Conservation (phyloP, 2,888 invertebrate species). For the Conus canariensis region DNA sequence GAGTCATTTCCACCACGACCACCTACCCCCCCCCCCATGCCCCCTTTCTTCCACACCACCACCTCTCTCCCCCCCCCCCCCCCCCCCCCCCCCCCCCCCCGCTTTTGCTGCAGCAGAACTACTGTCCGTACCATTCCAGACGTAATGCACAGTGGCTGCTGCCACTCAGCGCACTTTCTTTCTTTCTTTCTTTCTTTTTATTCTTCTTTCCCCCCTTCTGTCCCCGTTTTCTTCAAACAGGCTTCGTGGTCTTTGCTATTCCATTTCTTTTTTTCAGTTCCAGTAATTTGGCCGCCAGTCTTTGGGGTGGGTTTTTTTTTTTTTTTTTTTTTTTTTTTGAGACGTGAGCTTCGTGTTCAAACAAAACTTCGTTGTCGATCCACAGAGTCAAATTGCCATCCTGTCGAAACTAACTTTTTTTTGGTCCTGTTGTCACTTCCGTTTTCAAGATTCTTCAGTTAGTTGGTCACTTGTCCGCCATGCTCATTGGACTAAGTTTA, state of each 20-base stretch:
- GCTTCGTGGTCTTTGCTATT: neutral
- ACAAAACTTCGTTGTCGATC: neutral
- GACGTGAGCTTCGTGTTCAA: neutral
- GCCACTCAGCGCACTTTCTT: neutral
- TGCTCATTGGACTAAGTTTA: too few relatives aligned
- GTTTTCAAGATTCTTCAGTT: too few relatives aligned
- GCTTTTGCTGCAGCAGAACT: neutral
- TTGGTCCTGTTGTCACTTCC: too few relatives aligned
- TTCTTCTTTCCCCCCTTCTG: neutral
- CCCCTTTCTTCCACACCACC: neutral
- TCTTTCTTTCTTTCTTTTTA: neutral
- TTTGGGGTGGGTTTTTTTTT: neutral
- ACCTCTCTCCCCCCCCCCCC: too few relatives aligned
- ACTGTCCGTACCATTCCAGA: neutral
- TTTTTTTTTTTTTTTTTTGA: neutral
- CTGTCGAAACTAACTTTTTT: too few relatives aligned
- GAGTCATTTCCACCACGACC: neutral
- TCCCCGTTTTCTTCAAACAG: neutral
- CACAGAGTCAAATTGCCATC: too few relatives aligned
- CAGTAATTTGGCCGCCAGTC: neutral
- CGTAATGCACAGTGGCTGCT: conserved; percentile 16
- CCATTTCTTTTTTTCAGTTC: neutral
- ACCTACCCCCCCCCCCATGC: too few relatives aligned
- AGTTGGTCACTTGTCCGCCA: too few relatives aligned
- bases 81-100: neutral